Conservation (phyloP, 2,888 invertebrate genomes). For the Cephus rjabovi region DNA sequence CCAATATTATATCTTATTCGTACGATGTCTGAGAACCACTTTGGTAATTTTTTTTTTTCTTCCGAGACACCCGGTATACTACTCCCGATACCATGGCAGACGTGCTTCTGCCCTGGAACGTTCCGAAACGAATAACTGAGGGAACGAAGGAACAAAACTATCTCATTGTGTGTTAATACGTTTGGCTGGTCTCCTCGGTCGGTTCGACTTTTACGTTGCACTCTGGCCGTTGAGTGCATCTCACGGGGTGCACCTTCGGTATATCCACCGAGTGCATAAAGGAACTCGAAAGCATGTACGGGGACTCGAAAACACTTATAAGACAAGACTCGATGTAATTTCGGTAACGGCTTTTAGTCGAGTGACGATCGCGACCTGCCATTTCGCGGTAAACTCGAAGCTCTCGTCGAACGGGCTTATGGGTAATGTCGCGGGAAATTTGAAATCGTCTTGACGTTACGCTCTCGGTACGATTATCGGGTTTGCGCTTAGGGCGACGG, state of each 20-base stretch:
- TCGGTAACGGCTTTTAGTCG: not conserved
- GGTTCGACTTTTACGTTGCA: constrained; percentile 42
- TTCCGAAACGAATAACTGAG: constrained; percentile 42
- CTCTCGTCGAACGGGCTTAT: not conserved
- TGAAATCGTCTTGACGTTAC: not conserved
- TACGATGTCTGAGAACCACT: too few relatives aligned
- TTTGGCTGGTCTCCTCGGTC: constrained; percentile 37
- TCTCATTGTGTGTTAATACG: constrained; percentile 68
- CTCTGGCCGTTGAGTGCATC: not conserved
- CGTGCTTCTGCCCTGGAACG: constrained; percentile 11
- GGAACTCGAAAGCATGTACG: not conserved
- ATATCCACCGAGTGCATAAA: not conserved
- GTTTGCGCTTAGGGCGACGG: not conserved
- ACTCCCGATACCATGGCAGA: not conserved
- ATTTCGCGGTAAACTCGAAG: not conserved
- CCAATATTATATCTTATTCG: too few relatives aligned
- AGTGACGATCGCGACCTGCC: not conserved
- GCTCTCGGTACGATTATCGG: not conserved
- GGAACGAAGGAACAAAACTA: constrained; percentile 62
- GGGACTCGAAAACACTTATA: not conserved
- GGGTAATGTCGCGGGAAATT: not conserved
- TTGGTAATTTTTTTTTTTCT: too few relatives aligned
- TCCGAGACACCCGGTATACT: constrained; percentile 6
- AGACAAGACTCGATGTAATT: not conserved
- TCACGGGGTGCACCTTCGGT: not conserved